A percentile compares a stretch with the other conserved stretches of the same genome.
phyloP scores from a whole-genome alignment of 2,888 invertebrate genomes.

The Thera britannica region DNA sequence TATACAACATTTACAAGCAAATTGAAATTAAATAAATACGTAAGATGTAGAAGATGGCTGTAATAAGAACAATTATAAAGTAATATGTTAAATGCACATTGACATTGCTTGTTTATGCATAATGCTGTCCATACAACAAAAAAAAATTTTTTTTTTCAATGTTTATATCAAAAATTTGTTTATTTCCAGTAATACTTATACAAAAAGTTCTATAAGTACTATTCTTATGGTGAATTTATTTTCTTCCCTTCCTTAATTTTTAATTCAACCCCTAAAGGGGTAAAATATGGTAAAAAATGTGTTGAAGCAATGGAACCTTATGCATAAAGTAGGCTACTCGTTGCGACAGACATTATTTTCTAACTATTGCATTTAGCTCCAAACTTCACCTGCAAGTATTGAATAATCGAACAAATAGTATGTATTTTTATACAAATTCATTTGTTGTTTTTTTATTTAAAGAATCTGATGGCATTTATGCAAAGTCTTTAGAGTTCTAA shows the following conservation, averaged over 20 bases:
- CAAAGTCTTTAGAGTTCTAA: neutral
- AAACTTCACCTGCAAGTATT: slow-evolving; percentile 27
- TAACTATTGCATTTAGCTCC: slow-evolving; percentile 53
- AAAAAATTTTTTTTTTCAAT: too few species aligned
- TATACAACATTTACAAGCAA: slow-evolving; percentile 28
- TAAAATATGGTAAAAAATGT: too few species aligned
- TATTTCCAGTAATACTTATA: too few species aligned
- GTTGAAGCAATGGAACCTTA: neutral
- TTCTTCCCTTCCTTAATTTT: too few species aligned
- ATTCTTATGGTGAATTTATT: too few species aligned
- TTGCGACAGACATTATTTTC: slow-evolving; percentile 47
- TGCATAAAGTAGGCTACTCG: slow-evolving; percentile 14
- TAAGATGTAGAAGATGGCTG: slow-evolving; percentile 28
- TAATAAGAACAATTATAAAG: slow-evolving; percentile 29
- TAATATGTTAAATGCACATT: slow-evolving; percentile 16
- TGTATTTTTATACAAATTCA: neutral
- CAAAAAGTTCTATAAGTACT: too few species aligned
- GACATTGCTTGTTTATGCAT: too few species aligned
- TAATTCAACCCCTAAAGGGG: too few species aligned
- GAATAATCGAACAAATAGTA: slow-evolving; percentile 8
- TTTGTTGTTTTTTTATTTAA: neutral
- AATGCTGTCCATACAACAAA: too few species aligned
- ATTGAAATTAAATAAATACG: slow-evolving; percentile 18
- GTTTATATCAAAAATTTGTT: too few species aligned
- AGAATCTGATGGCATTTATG: neutral